phyloP scores from a whole-genome alignment of 30 jellyfish, hydroid and myxozoan genomes.

The Nemopilema nomurai region DNA sequence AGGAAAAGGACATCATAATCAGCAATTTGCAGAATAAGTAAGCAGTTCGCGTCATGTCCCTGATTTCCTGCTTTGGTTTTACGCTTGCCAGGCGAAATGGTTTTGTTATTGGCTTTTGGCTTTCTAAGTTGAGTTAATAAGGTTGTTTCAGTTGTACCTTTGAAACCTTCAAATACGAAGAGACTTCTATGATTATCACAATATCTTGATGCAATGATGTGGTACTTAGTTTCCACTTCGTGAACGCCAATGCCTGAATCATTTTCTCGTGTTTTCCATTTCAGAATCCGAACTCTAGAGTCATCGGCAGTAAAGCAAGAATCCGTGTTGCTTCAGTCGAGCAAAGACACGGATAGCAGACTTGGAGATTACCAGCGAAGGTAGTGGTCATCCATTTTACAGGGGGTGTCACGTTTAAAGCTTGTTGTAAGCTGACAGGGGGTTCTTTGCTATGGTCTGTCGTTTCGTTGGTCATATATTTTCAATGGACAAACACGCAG shows the following conservation, averaged over 20 bases:
- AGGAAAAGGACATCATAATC: constrained; percentile 60
- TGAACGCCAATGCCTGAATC: no score
- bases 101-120: not conserved
- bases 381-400: constrained; percentile 1
- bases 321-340: constrained; percentile 32
- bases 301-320: constrained; percentile 43
- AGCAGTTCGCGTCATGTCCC: constrained; percentile 1
- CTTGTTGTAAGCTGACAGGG: no score
- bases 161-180: no score
- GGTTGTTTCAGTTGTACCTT: no score
- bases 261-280: not conserved
- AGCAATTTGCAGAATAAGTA: constrained; percentile 69
- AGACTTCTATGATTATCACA: no score
- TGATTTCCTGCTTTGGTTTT: not conserved
- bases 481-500: no score
- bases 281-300: constrained; percentile 41
- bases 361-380: constrained; percentile 49
- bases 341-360: constrained; percentile 52
- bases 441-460: no score
- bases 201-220: not conserved
- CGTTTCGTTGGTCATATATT: no score
- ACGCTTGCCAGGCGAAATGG: no score
- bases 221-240: no score
- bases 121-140: no score
- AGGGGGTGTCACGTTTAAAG: no score